Base-by-base conservation (phyloP, 2,797 vertebrate species). In the Pteropus rufus region DNA sequence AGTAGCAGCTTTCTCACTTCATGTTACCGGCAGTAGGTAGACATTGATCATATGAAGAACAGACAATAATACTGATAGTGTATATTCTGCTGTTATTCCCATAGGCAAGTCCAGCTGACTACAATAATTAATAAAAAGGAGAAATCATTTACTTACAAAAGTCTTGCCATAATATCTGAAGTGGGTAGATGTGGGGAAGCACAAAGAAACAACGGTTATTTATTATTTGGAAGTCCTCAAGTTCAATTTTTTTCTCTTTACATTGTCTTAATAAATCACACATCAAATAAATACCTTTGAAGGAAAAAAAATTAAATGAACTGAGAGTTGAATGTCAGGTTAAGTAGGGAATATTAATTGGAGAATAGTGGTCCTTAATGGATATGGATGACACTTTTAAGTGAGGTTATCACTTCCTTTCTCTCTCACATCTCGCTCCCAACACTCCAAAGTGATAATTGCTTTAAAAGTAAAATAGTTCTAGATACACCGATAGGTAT, bases 381-480 rank as follows among this genome's bases (percentile, higher is more conserved):
- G 79, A 72, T 89, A 89, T 54, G 44, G 90, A 86, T 93, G 79
- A 95, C 21, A 29, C 89, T 89, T 93, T 21, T 72, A 95, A 93
- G 77, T 95, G 86, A 92, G 76, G 60, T 95, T 97, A 80, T 91
- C 96, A 94, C 92, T 95, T 96, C 80, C 60, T 85, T 97, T 92
- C 49, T 96, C 89, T 75, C 86, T 94, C 56, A 62, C 46, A 92
- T 89, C 81, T 95, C 91, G 79, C 65, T 49, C 52, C 76, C 69
- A 90, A 79, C 54, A 83, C 36, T 36, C 36, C 41, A 80, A 84
- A 95, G 91, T 95, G 96, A 96, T 95, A 97, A 97, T 95, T 94
- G 82, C 92, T 91, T 94, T 89, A 95, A 94, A 97, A 96, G 90
- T n/a, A 94, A 97, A 86, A 82, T 92, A 76, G 34, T 89, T 94